A percentile compares a stretch with the other conserved stretches of the same genome.
Evolutionary conservation across 2,888 invertebrate genomes (phyloP).

Genomic region (Heteromurus nitidus): DNA sequence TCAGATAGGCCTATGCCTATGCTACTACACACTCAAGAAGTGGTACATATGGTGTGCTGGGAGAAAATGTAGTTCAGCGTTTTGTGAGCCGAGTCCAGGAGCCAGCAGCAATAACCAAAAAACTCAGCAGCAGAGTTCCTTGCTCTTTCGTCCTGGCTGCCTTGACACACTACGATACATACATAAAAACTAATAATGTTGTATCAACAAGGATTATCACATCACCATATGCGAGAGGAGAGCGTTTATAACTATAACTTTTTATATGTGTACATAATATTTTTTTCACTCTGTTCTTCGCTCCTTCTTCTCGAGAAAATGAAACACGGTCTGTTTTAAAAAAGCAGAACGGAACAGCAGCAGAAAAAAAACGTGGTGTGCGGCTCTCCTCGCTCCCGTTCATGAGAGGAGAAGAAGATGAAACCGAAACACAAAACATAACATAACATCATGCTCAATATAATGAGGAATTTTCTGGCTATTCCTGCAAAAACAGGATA

Average conservation of each 20-base stretch:
- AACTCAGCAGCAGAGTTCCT: slow-evolving; percentile 48
- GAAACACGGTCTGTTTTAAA: slow-evolving; percentile 5
- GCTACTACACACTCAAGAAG: neutral
- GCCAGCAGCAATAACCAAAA: slow-evolving; percentile 14
- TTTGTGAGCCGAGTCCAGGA: slow-evolving; percentile 42
- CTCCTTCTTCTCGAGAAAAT: slow-evolving; percentile 20
- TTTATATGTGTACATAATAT: neutral
- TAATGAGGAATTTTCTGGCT: neutral
- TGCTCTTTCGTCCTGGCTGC: slow-evolving; percentile 64
- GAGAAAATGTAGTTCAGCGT: slow-evolving; percentile 29
- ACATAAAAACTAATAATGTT: neutral
- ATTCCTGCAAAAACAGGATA: neutral
- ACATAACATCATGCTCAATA: neutral
- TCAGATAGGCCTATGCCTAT: neutral
- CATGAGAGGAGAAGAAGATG: neutral
- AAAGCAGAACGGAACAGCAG: neutral
- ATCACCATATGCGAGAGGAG: too few species aligned
- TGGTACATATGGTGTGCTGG: slow-evolving; percentile 1
- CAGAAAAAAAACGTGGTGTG: neutral
- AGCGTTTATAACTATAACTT: too few species aligned
- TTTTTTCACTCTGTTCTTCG: neutral
- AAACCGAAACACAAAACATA: neutral
- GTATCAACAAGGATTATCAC: slow-evolving; percentile 24
- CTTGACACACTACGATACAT: slow-evolving; percentile 57
- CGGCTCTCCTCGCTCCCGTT: neutral